Base-by-base conservation (phyloP, 1,140 invertebrate genomes). In the Megathymus violae region DNA sequence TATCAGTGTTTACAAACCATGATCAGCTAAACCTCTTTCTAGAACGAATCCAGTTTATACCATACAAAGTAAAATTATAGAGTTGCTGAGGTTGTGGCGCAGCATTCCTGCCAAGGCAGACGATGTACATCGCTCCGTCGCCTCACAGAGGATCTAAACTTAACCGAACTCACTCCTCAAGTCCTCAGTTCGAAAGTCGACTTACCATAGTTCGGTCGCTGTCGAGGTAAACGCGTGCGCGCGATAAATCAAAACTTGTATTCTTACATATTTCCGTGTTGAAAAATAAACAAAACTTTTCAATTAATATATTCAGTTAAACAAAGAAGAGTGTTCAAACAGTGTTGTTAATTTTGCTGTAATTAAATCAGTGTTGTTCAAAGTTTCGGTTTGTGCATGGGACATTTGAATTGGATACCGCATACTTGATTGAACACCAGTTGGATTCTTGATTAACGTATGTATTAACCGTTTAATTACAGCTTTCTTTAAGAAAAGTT, bases 181-280 rank as follows among this genome's bases (percentile, higher is more conserved):
- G 50, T 17, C 41, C 59, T 78, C 82, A 89, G 87, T 89, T 89
- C 78, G 83, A 86, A 86, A 86, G 82, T 86, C 76, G 75, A 81
- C 76, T 70, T 72, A 63, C 73, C 72, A 56, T 72, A 50, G 76
- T 74, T 69, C 73, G 74, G 86, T 85, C 85, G 86, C 70, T 61
- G 50, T 62, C 51, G 54, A n/a, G n/a, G n/a, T n/a, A 60, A 67
- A 59, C 43, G 54, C 64, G 68, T 59, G 60, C 71, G 71, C 76
- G 48, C 68, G 63, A n/a, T 27, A 51, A 43, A 36, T 56, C 40
- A 56, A 31, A 48, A 48, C 22, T n/a, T n/a, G n/a, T n/a, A n/a
- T 11, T 27, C 43, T 43, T 36, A 56, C 13, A 44, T 31, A 3
- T 44, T 31, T 6, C 40, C 14, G 14, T 17, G 13, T 22, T 22